These are phyloP conservation scores for Oreochromis niloticus DNA, from an alignment of 2,113 vertebrate species.

Conservation along the genomic window DNA sequence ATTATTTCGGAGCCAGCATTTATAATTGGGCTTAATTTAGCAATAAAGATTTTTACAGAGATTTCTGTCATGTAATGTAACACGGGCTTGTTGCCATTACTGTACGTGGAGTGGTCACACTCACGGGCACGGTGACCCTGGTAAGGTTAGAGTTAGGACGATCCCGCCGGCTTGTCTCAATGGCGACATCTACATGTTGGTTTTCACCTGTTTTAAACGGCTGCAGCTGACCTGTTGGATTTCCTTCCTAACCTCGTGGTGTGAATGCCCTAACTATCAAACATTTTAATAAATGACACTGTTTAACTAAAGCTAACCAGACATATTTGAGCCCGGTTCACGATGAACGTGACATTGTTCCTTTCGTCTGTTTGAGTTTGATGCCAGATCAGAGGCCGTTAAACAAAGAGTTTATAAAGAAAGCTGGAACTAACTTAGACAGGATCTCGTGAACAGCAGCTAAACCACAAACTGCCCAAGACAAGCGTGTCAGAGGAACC, in stretches of 20 bases:
- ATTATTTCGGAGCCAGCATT: background rate
- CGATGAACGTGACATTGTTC: accelerated
- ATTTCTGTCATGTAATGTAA: background rate
- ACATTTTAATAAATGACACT: background rate
- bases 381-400: background rate
- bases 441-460: background rate
- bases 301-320: background rate
- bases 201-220: background rate
- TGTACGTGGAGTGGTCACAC: background rate
- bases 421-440: background rate
- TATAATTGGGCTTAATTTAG: background rate
- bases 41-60: background rate
- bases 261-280: slow-evolving; percentile 12
- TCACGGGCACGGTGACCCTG: background rate
- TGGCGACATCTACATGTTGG: background rate
- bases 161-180: background rate
- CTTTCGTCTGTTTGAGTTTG: background rate
- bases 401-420: background rate
- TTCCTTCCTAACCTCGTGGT: background rate
- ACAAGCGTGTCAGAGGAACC: background rate
- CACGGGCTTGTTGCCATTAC: background rate
- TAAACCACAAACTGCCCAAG: background rate
- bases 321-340: background rate
- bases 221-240: slow-evolving; percentile 24
- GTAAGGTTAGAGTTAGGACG: too few relatives aligned